Conservation (phyloP, 2,113 vertebrate genomes). For the Myrmophylax atrothorax region DNA sequence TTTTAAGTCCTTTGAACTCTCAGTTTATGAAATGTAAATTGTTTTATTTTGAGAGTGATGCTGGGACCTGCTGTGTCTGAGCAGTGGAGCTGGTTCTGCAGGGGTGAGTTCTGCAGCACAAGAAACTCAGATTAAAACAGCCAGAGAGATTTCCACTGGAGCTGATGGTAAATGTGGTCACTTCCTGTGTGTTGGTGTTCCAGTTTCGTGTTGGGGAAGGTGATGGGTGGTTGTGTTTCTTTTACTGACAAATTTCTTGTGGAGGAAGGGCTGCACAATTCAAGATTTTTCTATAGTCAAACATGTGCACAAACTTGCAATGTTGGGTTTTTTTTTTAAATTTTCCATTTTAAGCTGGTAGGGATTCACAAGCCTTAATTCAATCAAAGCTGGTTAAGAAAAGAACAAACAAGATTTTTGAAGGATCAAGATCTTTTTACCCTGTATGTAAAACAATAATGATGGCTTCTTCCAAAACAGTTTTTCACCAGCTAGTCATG, state of each 20-base stretch:
- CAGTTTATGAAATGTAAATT: background rate
- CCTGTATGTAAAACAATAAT: background rate
- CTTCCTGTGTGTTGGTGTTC: accelerated
- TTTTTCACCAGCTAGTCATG: background rate
- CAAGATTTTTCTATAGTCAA: background rate
- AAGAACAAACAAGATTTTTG: background rate
- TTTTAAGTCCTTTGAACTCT: background rate
- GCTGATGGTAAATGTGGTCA: background rate
- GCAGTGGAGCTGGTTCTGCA: background rate
- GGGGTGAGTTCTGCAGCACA: background rate
- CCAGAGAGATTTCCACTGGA: background rate
- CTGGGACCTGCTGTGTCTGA: background rate
- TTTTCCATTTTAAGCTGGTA: background rate
- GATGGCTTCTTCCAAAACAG: background rate
- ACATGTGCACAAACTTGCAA: background rate
- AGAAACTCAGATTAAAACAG: background rate
- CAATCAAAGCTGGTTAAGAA: background rate
- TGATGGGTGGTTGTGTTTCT: background rate
- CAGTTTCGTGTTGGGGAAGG: background rate
- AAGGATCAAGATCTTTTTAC: background rate
- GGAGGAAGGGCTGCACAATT: background rate
- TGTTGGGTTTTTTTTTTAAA: background rate
- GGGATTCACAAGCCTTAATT: background rate
- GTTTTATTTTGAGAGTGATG: background rate
- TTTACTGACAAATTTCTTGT: background rate